Evolutionary conservation across 2,797 vertebrate genomes (phyloP).

Genomic region (Nannoperca obscura): DNA sequence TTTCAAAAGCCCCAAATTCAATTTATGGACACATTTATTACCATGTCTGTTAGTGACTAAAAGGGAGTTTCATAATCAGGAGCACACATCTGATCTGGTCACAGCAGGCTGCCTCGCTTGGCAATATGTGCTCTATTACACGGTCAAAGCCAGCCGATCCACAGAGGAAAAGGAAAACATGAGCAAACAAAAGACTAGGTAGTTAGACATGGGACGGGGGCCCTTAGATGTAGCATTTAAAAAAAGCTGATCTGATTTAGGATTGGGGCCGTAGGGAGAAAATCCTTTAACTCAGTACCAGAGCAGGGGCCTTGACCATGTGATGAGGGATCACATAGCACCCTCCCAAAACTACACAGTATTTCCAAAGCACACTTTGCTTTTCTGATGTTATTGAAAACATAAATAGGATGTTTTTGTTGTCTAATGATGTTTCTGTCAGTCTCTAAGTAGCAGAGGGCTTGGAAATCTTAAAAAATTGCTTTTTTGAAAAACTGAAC

Average conservation of each 20-base stretch:
- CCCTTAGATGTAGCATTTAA: constrained; percentile 75
- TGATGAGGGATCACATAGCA: constrained; percentile 70
- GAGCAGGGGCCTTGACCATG: constrained; percentile 67
- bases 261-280: constrained; percentile 70
- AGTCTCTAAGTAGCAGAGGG: constrained; percentile 64
- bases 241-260: constrained; percentile 81
- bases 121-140: constrained; percentile 87
- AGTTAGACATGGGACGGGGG: constrained; percentile 79
- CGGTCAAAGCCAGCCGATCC: constrained; percentile 79
- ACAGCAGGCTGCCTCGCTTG: constrained; percentile 80
- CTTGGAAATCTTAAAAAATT: constrained; percentile 41
- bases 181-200: constrained; percentile 84
- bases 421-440: constrained; percentile 74
- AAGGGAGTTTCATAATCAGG: constrained; percentile 94
- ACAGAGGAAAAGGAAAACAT: constrained; percentile 83
- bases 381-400: constrained; percentile 71
- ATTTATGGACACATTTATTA: constrained; percentile 99
- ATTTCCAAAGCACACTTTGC: constrained; percentile 59
- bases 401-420: constrained; percentile 73
- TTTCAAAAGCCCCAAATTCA: constrained; percentile 96
- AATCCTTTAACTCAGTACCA: constrained; percentile 69
- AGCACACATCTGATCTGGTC: constrained; percentile 92
- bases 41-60: constrained; percentile 97
- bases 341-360: constrained; percentile 54
- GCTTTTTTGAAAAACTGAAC: constrained; percentile 62